These are phyloP conservation scores for Ochropacha duplaris DNA, from an alignment of 2,888 invertebrate species.

Conservation along the genomic window DNA sequence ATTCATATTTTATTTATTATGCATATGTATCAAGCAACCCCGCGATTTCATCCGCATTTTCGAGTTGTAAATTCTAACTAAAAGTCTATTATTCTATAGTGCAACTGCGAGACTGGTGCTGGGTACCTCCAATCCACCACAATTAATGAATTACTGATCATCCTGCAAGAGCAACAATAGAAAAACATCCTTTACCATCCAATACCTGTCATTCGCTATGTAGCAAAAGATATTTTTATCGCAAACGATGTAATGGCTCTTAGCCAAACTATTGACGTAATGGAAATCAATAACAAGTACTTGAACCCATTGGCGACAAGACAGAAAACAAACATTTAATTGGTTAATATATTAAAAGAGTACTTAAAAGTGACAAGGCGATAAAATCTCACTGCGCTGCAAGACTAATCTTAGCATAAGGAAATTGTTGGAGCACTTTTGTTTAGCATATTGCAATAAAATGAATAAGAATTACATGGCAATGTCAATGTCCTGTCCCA, in stretches of 20 bases:
- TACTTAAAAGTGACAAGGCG: not conserved
- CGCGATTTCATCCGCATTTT: too few species aligned
- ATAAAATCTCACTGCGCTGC: not conserved
- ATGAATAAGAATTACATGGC: not conserved
- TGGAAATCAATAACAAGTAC: conserved; percentile 38
- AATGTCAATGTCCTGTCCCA: not conserved
- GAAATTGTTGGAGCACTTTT: not conserved
- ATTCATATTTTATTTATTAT: too few species aligned
- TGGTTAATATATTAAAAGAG: not conserved
- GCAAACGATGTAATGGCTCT: conserved; percentile 37
- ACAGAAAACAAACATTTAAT: conserved; percentile 13
- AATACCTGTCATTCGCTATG: not conserved
- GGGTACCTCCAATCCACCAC: too few species aligned
- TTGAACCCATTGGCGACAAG: conserved; percentile 13
- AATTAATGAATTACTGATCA: too few species aligned
- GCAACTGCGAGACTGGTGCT: too few species aligned
- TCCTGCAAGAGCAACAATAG: too few species aligned
- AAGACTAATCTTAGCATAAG: not conserved
- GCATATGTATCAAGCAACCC: too few species aligned
- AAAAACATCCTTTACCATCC: too few species aligned
- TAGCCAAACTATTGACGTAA: conserved; percentile 58
- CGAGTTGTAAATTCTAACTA: too few species aligned
- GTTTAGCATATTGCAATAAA: not conserved
- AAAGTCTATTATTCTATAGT: too few species aligned
- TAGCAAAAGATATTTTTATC: conserved; percentile 12